Evolutionary conservation across 1,140 invertebrate species (phyloP), one percentile per base, ranked within the genome.

Genomic region (Lineus longissimus): DNA sequence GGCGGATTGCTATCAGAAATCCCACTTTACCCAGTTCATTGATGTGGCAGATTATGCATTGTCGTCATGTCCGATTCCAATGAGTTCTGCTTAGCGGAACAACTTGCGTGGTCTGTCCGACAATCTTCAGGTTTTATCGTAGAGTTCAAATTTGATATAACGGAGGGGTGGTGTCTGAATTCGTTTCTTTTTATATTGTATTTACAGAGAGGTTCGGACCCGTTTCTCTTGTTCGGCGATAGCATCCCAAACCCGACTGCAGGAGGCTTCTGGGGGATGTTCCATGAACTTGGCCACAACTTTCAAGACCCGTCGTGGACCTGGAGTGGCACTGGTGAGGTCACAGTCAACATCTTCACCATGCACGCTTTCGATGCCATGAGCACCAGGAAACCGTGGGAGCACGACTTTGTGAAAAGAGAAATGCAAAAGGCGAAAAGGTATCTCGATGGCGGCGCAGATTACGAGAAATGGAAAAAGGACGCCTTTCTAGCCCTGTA

Each of bases 281-380:
- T 70, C 56, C 70, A 71, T 41, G 70, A 73, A 62, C 27, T 71
- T 1, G 71, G 71, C 9, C 71, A 71, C 56, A 73, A 73, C 45
- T 65, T 73, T 31, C 71, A 73, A 57, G 41, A 57, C 33, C 1
- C 15, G 2, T 19, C 43, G 11, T 73, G 67, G 67, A 71, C 69
- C 1, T 73, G 69, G 59, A 19, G 58, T 4, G 71, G 67, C 13
- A 68, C 67, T 15, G 41, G 4, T 1, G 71, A 73, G 47, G 71
- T 73, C 0, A 73, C 71, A 7, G 55, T 55, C 25, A 73, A 71
- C 41, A 66, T 73, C 25, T 73, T 73, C 58, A 70, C 71, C 19
- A 31, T 73, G 13, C 62, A 68, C 43, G 71, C 69, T 17, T 71
- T 69, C 63, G 61, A 73, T 31, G 25, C 33, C n/a, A 55, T 72